These are phyloP conservation scores for Lapara coniferarum DNA, from an alignment of 2,888 invertebrate species.

Conservation along the genomic window DNA sequence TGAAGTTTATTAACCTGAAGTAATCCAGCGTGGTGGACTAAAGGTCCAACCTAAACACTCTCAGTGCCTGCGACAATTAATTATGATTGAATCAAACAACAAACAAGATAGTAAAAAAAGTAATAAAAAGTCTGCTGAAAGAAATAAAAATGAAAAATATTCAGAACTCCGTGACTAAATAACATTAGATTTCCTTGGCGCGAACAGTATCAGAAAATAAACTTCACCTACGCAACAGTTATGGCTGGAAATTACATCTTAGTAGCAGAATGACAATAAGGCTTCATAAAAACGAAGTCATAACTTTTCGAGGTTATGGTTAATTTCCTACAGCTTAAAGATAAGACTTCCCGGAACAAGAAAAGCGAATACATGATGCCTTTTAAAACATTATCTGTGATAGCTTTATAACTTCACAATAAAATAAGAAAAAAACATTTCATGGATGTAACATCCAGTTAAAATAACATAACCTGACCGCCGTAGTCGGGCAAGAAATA, in stretches of 20 bases:
- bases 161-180: neutral
- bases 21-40: too few species aligned
- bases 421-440: too few species aligned
- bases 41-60: too few species aligned
- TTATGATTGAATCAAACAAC: neutral
- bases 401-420: too few species aligned
- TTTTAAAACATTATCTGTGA: neutral
- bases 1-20: too few species aligned
- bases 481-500: too few species aligned
- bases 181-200: neutral
- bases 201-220: neutral
- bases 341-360: neutral
- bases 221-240: neutral
- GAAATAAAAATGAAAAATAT: neutral
- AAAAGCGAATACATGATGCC: neutral
- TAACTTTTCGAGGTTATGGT: neutral
- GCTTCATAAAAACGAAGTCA: neutral
- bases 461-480: too few species aligned
- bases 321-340: neutral
- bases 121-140: neutral
- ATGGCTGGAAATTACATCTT: neutral
- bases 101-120: neutral
- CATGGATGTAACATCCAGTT: too few species aligned
- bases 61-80: too few species aligned
- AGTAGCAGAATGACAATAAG: neutral